phyloP scores from a whole-genome alignment of 2,113 vertebrate species.

The Siniperca knerii region DNA sequence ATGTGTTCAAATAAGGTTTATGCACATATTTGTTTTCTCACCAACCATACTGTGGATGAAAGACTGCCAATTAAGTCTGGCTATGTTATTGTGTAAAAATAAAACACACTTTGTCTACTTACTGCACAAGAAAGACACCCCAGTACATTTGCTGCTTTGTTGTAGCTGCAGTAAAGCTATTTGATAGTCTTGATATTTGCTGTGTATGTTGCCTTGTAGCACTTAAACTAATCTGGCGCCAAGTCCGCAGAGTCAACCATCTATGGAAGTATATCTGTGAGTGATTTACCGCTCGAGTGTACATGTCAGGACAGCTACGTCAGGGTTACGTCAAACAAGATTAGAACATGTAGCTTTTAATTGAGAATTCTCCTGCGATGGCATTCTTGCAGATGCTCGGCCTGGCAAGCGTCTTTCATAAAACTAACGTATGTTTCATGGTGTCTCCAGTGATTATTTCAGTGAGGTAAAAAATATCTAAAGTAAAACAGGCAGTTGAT shows the following conservation, averaged over 20 bases:
- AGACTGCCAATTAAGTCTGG: neutral
- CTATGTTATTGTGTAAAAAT: neutral
- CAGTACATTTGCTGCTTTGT: neutral
- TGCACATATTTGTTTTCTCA: neutral
- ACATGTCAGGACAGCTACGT: slow-evolving; percentile 62
- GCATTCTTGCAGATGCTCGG: slow-evolving; percentile 20
- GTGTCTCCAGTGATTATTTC: slow-evolving; percentile 44
- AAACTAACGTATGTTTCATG: slow-evolving; percentile 25
- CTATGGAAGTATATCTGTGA: slow-evolving; percentile 47
- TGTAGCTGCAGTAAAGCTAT: neutral
- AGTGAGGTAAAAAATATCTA: slow-evolving; percentile 13
- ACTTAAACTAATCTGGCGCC: slow-evolving; percentile 45
- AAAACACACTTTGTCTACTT: neutral
- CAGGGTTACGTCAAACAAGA: slow-evolving; percentile 59
- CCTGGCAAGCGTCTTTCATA: slow-evolving; percentile 15
- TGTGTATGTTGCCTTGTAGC: slow-evolving; percentile 16
- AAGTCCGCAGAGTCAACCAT: slow-evolving; percentile 30
- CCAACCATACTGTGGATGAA: neutral
- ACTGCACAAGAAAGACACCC: neutral
- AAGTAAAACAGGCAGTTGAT: slow-evolving; percentile 35
- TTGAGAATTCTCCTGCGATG: slow-evolving; percentile 51
- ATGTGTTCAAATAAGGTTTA: slow-evolving; percentile 11
- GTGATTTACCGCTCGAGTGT: slow-evolving; percentile 71
- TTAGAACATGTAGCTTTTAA: slow-evolving; percentile 76
- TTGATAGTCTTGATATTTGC: neutral